These are phyloP conservation scores for Bombyx mandarina DNA, from an alignment of 1,140 invertebrate species.

Conservation along the genomic window DNA sequence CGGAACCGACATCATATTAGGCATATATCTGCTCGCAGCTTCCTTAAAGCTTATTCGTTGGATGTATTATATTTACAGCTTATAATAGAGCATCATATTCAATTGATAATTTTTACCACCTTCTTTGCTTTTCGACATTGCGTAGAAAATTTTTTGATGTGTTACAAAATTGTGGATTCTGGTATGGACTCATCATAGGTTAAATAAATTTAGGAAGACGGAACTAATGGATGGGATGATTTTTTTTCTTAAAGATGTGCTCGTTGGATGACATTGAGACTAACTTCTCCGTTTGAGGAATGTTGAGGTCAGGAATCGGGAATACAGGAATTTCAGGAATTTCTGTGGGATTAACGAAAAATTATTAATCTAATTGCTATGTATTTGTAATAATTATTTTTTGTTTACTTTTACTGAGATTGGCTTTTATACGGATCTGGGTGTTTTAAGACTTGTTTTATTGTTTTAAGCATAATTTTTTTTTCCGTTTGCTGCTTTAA, in stretches of 20 bases:
- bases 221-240: not conserved
- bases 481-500: not conserved
- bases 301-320: constrained; percentile 32
- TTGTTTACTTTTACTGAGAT: not conserved
- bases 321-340: constrained; percentile 52
- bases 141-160: no score
- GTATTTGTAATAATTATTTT: not conserved
- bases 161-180: no score
- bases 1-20: no score
- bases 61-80: no score
- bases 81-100: no score
- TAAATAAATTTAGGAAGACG: not conserved
- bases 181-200: not conserved
- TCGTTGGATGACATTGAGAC: constrained; percentile 12
- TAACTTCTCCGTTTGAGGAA: constrained; percentile 37
- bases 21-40: no score
- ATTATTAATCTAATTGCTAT: not conserved
- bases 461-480: not conserved
- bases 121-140: no score
- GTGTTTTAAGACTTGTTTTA: not conserved
- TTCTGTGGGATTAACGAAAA: constrained; percentile 39
- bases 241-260: not conserved
- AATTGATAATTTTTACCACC: no score
- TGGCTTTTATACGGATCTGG: not conserved
- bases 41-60: no score